Conservation (phyloP, 1,140 invertebrate genomes). For the Lordiphosa mommai region DNA sequence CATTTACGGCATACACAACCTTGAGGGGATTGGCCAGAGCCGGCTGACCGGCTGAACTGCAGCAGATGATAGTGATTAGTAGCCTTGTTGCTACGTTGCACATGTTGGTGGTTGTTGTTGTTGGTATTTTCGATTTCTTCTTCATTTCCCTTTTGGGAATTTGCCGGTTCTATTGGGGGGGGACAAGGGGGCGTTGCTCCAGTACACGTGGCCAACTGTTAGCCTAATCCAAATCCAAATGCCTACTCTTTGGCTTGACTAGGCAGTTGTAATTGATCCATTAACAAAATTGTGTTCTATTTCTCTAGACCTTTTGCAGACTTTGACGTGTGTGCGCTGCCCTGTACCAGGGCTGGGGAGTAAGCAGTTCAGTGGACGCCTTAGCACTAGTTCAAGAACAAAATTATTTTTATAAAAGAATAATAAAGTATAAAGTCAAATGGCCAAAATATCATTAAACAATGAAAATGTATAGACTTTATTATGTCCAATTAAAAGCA, state of each 20-base stretch:
- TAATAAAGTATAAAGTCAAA: too few species aligned
- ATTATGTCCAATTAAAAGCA: too few species aligned
- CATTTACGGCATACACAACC: slow-evolving; percentile 92
- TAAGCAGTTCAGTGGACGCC: too few species aligned
- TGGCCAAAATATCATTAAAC: too few species aligned
- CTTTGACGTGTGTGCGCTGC: background rate
- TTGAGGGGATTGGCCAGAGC: slow-evolving; percentile 70
- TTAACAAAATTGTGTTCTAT: slow-evolving; percentile 38
- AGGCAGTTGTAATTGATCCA: slow-evolving; percentile 23
- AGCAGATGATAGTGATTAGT: slow-evolving; percentile 3
- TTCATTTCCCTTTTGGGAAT: slow-evolving; percentile 6
- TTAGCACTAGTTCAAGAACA: too few species aligned
- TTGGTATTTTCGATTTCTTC: background rate
- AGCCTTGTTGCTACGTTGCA: slow-evolving; percentile 48
- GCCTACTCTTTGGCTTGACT: slow-evolving; percentile 2
- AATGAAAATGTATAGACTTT: too few species aligned
- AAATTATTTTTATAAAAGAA: too few species aligned
- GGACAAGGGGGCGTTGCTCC: background rate
- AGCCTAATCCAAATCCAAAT: too few species aligned
- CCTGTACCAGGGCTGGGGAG: slow-evolving; percentile 1
- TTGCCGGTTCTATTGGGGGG: background rate
- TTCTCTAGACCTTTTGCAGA: background rate
- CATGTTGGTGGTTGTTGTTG: slow-evolving; percentile 41
- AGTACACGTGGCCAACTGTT: background rate
- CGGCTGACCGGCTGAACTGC: background rate